Conservation (phyloP, 2,113 vertebrate species). For the Osmerus mordax region DNA sequence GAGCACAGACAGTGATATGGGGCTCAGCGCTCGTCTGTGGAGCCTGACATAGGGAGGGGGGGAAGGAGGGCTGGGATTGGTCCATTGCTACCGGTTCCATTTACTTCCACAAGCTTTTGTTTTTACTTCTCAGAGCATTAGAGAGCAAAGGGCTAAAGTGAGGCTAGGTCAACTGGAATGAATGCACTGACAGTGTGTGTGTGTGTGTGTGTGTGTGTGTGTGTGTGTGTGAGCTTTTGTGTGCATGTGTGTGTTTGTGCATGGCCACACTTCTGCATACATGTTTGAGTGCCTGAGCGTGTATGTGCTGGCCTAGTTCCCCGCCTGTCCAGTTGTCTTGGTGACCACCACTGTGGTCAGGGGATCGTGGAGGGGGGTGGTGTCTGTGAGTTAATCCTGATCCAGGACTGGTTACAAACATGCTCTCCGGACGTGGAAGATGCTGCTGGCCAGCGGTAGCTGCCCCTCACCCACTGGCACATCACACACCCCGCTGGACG, state of each 20-base stretch:
- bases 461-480: too few species aligned
- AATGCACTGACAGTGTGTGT: constrained; percentile 26
- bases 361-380: neutral
- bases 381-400: too few species aligned
- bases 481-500: too few species aligned
- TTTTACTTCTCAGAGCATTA: constrained; percentile 44
- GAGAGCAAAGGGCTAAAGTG: constrained; percentile 18
- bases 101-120: constrained; percentile 55
- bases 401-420: too few species aligned
- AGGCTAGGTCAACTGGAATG: constrained; percentile 44
- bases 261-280: constrained; percentile 9
- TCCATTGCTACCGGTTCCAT: constrained; percentile 47
- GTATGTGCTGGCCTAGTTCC: constrained; percentile 52
- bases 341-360: neutral
- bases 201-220: constrained; percentile 12
- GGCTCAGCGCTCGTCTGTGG: constrained; percentile 32
- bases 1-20: constrained; percentile 68
- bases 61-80: constrained; percentile 11
- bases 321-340: neutral
- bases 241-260: constrained; percentile 6
- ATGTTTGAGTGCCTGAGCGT: constrained; percentile 6
- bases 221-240: constrained; percentile 23
- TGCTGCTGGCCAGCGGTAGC: too few species aligned
- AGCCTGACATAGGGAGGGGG: constrained; percentile 8
- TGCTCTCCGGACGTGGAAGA: too few species aligned